Conservation (phyloP, 2,888 invertebrate genomes). For the Nymphalis urticae region DNA sequence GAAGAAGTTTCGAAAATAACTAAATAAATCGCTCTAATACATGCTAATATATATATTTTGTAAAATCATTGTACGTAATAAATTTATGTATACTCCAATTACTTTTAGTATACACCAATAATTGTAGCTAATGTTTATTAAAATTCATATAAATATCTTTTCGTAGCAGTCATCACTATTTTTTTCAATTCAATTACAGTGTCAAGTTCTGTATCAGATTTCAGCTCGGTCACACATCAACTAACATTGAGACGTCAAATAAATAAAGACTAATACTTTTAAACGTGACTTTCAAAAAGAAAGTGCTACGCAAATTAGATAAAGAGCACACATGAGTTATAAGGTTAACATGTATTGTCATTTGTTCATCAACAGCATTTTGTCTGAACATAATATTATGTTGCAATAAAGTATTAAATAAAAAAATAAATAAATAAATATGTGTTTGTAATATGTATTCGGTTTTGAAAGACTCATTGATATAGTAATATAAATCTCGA, state of each 20-base stretch:
- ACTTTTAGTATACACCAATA: too few relatives aligned
- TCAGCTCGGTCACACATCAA: conserved; percentile 54
- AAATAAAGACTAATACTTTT: conserved; percentile 76
- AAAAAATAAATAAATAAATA: too few relatives aligned
- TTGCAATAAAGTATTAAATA: too few relatives aligned
- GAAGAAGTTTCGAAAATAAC: too few relatives aligned
- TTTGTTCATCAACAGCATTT: conserved; percentile 14
- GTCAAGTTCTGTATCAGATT: conserved; percentile 58
- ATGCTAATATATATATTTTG: too few relatives aligned
- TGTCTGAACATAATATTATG: not conserved
- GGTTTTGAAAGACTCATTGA: not conserved
- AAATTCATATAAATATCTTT: conserved; percentile 1
- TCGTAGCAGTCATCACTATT: conserved; percentile 11
- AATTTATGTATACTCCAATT: too few relatives aligned
- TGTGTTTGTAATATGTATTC: not conserved
- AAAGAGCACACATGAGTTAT: conserved; percentile 44
- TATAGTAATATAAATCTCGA: too few relatives aligned
- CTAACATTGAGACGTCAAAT: conserved; percentile 73
- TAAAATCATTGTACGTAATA: too few relatives aligned
- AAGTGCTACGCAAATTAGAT: conserved; percentile 70
- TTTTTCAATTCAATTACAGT: conserved; percentile 35
- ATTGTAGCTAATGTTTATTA: too few relatives aligned
- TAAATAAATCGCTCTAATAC: too few relatives aligned
- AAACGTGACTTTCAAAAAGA: conserved; percentile 74
- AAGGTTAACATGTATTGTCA: conserved; percentile 27